phyloP scores from a whole-genome alignment of 2,888 invertebrate species.

The Tridacna crocea region DNA sequence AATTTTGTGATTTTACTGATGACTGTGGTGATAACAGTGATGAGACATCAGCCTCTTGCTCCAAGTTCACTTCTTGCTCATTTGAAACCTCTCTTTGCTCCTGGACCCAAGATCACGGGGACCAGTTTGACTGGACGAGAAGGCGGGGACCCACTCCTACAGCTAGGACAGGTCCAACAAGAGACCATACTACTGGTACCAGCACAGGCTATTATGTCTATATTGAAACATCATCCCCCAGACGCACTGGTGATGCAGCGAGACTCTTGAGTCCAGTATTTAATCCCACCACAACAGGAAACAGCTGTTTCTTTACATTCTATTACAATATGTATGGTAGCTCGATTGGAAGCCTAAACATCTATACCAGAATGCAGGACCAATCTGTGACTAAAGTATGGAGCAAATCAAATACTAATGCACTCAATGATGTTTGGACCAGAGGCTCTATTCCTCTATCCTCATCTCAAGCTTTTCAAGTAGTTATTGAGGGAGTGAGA shows the following conservation, averaged over 20 bases:
- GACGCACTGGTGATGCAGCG: constrained; percentile 73
- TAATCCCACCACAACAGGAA: constrained; percentile 45
- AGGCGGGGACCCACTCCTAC: constrained; percentile 64
- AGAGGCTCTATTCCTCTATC: constrained; percentile 67
- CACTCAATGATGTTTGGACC: constrained; percentile 72
- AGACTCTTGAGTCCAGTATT: constrained; percentile 79
- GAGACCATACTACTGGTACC: constrained; percentile 72
- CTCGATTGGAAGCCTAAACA: constrained; percentile 73
- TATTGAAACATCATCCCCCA: constrained; percentile 77
- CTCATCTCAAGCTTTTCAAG: constrained; percentile 70
- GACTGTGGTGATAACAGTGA: constrained; percentile 80
- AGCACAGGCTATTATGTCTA: constrained; percentile 78
- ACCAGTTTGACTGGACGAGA: constrained; percentile 75
- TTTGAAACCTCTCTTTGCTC: constrained; percentile 79
- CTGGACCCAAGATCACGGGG: constrained; percentile 76
- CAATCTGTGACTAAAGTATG: constrained; percentile 66
- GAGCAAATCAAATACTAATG: constrained; percentile 70
- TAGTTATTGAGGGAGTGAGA: constrained; percentile 76
- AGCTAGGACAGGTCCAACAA: constrained; percentile 69
- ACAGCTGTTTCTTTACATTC: constrained; percentile 70
- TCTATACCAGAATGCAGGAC: constrained; percentile 66
- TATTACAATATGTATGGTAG: constrained; percentile 79
- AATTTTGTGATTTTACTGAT: constrained; percentile 78
- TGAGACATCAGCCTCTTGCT: constrained; percentile 53
- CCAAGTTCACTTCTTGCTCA: constrained; percentile 60